These are phyloP conservation scores for Andrena trimmerana DNA, from an alignment of 2,888 invertebrate genomes.

Conservation along the genomic window DNA sequence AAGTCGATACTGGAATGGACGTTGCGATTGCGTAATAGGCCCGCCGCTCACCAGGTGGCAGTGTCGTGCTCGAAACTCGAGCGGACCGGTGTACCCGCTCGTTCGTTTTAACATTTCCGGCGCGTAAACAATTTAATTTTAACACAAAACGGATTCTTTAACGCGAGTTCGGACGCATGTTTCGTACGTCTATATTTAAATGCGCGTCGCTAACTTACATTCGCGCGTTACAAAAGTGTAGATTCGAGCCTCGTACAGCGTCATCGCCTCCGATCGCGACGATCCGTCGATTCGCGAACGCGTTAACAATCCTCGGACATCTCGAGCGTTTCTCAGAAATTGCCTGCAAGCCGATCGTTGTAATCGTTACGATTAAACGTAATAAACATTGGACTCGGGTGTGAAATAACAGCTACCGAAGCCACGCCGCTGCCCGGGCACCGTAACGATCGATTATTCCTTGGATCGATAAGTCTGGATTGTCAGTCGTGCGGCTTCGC, in stretches of 20 bases:
- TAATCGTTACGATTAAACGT: too few relatives aligned
- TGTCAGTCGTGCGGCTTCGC: conserved; percentile 34
- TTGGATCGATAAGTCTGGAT: conserved; percentile 29
- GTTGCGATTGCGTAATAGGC: conserved; percentile 6
- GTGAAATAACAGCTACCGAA: background rate
- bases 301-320: background rate
- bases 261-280: background rate
- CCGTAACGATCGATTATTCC: conserved; percentile 7
- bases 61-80: background rate
- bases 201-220: background rate
- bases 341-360: too few relatives aligned
- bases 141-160: conserved; percentile 22
- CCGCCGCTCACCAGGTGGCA: conserved; percentile 36
- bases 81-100: background rate
- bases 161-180: background rate
- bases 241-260: background rate
- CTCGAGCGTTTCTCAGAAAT: too few relatives aligned
- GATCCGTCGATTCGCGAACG: background rate
- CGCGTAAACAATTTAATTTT: conserved; percentile 36
- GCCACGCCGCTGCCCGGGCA: background rate
- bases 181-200: conserved; percentile 4
- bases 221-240: background rate
- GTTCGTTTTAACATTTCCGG: background rate
- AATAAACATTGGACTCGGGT: too few relatives aligned
- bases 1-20: conserved; percentile 6